phyloP scores from a whole-genome alignment of 2,797 vertebrate species.

The Melanitta fusca region DNA sequence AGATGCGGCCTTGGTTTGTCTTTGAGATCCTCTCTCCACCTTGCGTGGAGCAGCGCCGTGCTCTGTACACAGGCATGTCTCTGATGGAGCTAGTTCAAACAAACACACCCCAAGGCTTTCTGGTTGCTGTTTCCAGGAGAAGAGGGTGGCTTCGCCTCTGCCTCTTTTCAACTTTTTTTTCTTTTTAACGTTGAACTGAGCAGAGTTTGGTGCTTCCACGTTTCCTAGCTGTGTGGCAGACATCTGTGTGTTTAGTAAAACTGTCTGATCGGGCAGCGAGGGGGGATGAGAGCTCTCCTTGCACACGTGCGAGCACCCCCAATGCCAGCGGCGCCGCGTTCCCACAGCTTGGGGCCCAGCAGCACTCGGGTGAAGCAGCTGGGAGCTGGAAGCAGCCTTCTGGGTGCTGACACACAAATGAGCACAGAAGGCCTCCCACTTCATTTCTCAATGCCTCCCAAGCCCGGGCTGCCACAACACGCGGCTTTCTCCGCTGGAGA shows the following conservation, averaged over 20 bases:
- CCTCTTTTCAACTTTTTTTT: neutral
- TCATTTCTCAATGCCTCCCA: conserved; percentile 64
- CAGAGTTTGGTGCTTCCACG: accelerated
- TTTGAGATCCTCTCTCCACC: neutral
- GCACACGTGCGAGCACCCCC: conserved; percentile 56
- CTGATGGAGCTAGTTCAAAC: neutral
- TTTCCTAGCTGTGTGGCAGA: neutral
- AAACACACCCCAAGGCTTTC: neutral
- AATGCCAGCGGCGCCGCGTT: conserved; percentile 11
- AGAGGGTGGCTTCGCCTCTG: neutral
- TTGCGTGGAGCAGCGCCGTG: neutral
- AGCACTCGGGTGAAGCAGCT: conserved; percentile 62
- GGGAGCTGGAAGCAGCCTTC: conserved; percentile 52
- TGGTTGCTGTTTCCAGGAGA: conserved; percentile 9
- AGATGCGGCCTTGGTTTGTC: neutral
- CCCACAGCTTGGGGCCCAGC: conserved; percentile 64
- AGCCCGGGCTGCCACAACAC: conserved; percentile 45
- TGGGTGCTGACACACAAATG: conserved; percentile 67
- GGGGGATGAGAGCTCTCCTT: neutral
- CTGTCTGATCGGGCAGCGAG: neutral
- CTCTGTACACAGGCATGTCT: neutral
- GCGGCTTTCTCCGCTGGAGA: conserved; percentile 53
- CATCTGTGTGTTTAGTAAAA: neutral
- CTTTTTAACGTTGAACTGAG: neutral
- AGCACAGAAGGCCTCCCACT: conserved; percentile 58